Conservation (phyloP, 1,140 invertebrate genomes). For the Nephotettix cincticeps region DNA sequence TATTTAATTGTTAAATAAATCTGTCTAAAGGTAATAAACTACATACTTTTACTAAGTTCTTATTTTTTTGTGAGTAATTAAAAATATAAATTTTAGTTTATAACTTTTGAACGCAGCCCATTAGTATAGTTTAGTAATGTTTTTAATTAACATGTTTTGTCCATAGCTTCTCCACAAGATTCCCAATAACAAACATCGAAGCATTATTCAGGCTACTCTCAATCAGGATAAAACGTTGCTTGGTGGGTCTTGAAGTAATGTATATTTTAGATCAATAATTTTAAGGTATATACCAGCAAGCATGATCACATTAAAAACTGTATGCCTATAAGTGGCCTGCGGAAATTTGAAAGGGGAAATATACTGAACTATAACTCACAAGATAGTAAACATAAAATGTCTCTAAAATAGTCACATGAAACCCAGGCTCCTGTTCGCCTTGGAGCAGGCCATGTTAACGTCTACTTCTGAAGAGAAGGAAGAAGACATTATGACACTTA, state of each 20-base stretch:
- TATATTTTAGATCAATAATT: neutral
- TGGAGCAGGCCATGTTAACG: too few relatives aligned
- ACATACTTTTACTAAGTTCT: too few relatives aligned
- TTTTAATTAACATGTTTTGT: too few relatives aligned
- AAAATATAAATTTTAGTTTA: too few relatives aligned
- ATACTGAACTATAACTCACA: neutral
- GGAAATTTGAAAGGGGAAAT: neutral
- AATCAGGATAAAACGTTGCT: slow-evolving; percentile 11
- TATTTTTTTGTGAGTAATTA: too few relatives aligned
- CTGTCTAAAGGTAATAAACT: too few relatives aligned
- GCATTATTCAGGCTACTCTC: slow-evolving; percentile 16
- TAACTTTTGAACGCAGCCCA: too few relatives aligned
- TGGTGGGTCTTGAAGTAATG: slow-evolving; percentile 7
- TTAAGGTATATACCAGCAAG: neutral
- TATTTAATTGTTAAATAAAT: too few relatives aligned
- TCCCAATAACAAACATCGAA: neutral
- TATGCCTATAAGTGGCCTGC: neutral
- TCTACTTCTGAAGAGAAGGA: too few relatives aligned
- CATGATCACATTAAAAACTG: neutral
- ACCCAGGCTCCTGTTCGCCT: too few relatives aligned
- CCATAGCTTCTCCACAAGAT: neutral
- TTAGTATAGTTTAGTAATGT: too few relatives aligned
- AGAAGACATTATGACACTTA: too few relatives aligned
- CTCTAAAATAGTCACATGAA: neutral
- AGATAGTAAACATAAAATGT: neutral